Evolutionary conservation across 2,888 invertebrate species (phyloP), one percentile per base, ranked within the genome.

Genomic region (Gonocerus acuteangulatus): DNA sequence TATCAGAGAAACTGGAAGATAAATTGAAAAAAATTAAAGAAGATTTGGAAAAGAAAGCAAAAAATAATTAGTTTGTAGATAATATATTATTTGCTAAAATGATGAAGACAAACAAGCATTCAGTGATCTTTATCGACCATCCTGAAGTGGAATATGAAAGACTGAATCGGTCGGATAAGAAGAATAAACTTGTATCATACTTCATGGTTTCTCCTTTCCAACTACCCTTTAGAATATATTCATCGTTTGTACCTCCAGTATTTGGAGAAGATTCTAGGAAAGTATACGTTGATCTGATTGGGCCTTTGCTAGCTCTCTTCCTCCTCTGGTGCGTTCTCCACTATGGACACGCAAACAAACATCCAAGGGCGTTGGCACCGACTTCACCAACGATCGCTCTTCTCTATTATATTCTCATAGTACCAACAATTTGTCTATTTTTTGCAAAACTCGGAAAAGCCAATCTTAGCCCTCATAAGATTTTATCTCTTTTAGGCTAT

Each of bases 401-500:
- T 27, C 49, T 73, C 7, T 63, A 70, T 13, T 77, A 76, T 62
- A 67, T 69, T 21, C 44, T 72, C n/a, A 27, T 72, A 13, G 72
- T 75, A 69, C 76, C 77, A 2, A 34, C 70, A 27, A 48, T 74
- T 27, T 72, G 71, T 65, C 76, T 71, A 68, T 23, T 73, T 45
- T 64, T 75, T 34, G 70, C 72, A 45, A 71, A 71, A 65, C 48
- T 74, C 11, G 74, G 73, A 9, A 67, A 69, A 21, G 74, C 76
- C 2, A 66, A 61, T 39, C 70, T 77, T 23, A 71, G 69, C 21
- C 71, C 76, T 27, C 66, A 69, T 36, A 75, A 79, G 71, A 71
- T 74, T 48, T 56, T 76, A 11, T 73, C 75, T 3, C 67, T 78
- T 16, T 65, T 78, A 23, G 78, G 78, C 2, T 79, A 79, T 68